These are phyloP conservation scores for Epinotia demarniana DNA, from an alignment of 2,888 invertebrate species.

Conservation along the genomic window DNA sequence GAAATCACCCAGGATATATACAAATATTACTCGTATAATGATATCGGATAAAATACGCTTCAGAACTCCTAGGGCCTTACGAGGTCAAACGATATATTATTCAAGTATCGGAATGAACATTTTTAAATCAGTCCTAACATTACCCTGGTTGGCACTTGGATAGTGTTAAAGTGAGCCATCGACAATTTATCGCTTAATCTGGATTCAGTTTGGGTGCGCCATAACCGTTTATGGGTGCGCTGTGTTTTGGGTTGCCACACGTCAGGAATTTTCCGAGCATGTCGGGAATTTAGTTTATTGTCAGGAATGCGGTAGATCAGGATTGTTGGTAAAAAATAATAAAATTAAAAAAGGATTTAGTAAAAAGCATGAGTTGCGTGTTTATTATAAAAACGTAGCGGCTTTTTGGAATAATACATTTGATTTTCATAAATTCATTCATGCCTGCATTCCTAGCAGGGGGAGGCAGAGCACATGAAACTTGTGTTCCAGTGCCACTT, in stretches of 20 bases:
- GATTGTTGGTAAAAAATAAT: too few relatives aligned
- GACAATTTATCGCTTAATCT: slow-evolving; percentile 52
- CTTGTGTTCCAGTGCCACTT: too few relatives aligned
- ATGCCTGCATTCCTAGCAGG: too few relatives aligned
- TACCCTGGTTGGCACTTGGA: slow-evolving; percentile 4
- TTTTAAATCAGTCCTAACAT: neutral
- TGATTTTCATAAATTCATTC: too few relatives aligned
- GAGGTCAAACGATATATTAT: neutral
- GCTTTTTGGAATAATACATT: too few relatives aligned
- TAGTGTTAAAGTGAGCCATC: slow-evolving; percentile 15
- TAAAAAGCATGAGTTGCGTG: too few relatives aligned
- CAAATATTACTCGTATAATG: too few relatives aligned
- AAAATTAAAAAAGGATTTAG: too few relatives aligned
- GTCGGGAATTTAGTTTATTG: neutral
- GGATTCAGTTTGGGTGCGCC: slow-evolving; percentile 52
- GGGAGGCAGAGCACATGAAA: too few relatives aligned
- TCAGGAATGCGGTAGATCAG: neutral
- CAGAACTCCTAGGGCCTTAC: neutral
- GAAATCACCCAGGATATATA: too few relatives aligned
- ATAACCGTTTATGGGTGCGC: slow-evolving; percentile 54
- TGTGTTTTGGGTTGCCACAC: neutral
- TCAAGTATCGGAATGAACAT: neutral
- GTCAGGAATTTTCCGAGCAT: neutral
- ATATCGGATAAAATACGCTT: neutral
- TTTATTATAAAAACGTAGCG: too few relatives aligned